A percentile compares a stretch with the other conserved stretches of the same genome.
phyloP scores from a whole-genome alignment of 2,797 vertebrate genomes.

The Ceyx erithaca region DNA sequence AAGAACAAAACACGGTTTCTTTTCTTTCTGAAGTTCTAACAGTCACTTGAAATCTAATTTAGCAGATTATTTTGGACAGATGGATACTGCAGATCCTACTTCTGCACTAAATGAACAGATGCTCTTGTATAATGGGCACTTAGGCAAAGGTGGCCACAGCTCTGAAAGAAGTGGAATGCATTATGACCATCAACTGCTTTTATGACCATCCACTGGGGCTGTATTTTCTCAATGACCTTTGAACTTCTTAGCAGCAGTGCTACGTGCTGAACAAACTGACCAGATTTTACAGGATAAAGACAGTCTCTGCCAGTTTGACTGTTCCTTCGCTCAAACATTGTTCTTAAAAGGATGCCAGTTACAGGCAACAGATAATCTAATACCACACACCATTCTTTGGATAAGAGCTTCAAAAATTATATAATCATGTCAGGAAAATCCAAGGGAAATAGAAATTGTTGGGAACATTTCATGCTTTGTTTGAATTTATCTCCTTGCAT shows the following conservation, averaged over 20 bases:
- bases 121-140: background rate
- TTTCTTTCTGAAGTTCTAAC: background rate
- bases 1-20: background rate
- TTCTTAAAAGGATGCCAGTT: background rate
- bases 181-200: background rate
- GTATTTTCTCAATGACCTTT: background rate
- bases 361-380: background rate
- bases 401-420: background rate
- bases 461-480: background rate
- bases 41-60: background rate
- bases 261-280: background rate
- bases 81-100: background rate
- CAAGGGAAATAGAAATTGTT: background rate
- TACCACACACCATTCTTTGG: background rate
- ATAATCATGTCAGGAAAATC: background rate
- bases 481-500: background rate
- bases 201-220: background rate
- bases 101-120: background rate
- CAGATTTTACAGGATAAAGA: background rate
- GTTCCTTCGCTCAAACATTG: background rate
- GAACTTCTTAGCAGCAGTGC: background rate
- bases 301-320: background rate
- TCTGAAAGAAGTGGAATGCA: background rate
- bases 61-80: background rate
- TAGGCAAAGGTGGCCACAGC: background rate